These are phyloP conservation scores for Plagodis pulveraria DNA, from an alignment of 2,888 invertebrate species.

Conservation along the genomic window DNA sequence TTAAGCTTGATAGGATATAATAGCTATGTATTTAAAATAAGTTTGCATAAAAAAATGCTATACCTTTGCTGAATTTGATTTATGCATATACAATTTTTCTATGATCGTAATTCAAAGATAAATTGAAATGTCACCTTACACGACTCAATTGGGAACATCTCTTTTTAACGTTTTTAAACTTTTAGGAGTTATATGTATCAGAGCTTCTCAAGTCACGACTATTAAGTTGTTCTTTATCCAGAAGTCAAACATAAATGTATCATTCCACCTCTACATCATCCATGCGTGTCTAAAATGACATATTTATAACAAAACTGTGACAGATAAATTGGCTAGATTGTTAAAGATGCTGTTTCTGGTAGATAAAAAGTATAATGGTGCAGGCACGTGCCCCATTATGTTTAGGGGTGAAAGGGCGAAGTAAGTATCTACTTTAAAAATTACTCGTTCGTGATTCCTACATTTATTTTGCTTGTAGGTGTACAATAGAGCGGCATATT, in stretches of 20 bases:
- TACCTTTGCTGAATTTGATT: no score
- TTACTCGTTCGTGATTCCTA: neutral
- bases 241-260: slow-evolving; percentile 12
- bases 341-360: slow-evolving; percentile 67
- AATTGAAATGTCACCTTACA: no score
- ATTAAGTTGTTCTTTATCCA: slow-evolving; percentile 20
- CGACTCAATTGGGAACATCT: no score
- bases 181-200: no score
- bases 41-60: no score
- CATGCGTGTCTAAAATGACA: slow-evolving; percentile 22
- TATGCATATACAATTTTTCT: no score
- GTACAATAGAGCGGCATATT: no score
- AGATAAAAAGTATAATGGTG: slow-evolving; percentile 35
- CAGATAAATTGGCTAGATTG: slow-evolving; percentile 70
- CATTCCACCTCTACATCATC: slow-evolving; percentile 20
- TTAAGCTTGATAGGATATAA: no score
- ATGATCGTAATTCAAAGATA: no score
- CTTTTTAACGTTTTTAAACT: no score
- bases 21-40: no score
- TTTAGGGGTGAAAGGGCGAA: slow-evolving; percentile 25
- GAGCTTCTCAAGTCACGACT: slow-evolving; percentile 8
- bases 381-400: slow-evolving; percentile 34
- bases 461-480: neutral
- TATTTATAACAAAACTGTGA: slow-evolving; percentile 45
- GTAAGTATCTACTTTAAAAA: neutral